Evolutionary conservation across 2,113 vertebrate species (phyloP), one percentile per base, ranked within the genome.

Genomic region (Sylvilagus bachmani): DNA sequence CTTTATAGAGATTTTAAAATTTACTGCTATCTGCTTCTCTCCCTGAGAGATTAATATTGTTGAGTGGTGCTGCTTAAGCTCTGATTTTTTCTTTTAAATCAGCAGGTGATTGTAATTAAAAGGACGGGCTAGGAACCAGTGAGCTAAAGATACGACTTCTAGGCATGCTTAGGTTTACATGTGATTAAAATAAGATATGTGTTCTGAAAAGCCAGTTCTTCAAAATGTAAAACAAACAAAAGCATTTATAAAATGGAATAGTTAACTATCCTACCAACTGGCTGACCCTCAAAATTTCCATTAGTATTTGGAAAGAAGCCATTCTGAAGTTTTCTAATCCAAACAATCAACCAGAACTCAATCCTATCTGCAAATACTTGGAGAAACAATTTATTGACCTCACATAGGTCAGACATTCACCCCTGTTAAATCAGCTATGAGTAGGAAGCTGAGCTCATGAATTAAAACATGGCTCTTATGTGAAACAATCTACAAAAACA

Each of bases 391-490:
- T 14, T 13, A 44, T 13, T 53, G 31, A 1, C 44, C 2, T 78
- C 29, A 6, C 51, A 21, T 1, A 21, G n/a, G 6, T 78, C 49
- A 44, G 0, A 9, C 6, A 6, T 0, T 12, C 38, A 55, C 38
- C 1, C 0, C 17, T 73, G 0, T 61, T 31, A 29, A 36, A 11
- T 55, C 27, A 64, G 1, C 7, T 49, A 21, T 44, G 19, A 89
- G 24, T 12, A 62, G 33, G 11, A 85, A 10, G 24, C 31, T 29
- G 33, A 62, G 12, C 16, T 78, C 29, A 24, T 31, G 44, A 70
- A 55, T 16, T 51, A 86, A 95, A 66, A 67, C 73, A 19, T 10
- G 1, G 25, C 3, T 11, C 6, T n/a, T 38, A 22, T 36, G 13
- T 70, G 5, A 2, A 62, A 9, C 11, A 49, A 1, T 69, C 19